A percentile compares a stretch with the other conserved stretches of the same genome.
phyloP scores from a whole-genome alignment of 2,888 invertebrate genomes.

The Diadromus collaris region DNA sequence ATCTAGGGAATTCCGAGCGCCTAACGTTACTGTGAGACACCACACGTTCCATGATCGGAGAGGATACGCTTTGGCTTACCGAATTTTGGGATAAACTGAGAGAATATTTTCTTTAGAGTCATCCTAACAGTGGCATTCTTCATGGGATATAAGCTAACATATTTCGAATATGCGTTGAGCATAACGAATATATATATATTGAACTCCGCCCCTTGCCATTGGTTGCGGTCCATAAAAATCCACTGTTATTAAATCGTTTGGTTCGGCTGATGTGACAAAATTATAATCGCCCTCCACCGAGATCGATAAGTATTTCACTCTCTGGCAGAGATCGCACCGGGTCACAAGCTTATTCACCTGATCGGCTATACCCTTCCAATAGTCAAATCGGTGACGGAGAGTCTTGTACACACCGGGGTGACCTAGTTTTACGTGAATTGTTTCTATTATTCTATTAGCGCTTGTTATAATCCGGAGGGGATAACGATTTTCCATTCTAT shows the following conservation, averaged over 20 bases:
- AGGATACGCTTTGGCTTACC: slow-evolving; percentile 22
- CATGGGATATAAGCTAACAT: slow-evolving; percentile 17
- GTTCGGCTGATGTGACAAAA: neutral
- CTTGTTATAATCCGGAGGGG: slow-evolving; percentile 15
- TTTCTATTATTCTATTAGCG: slow-evolving; percentile 42
- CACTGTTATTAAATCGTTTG: slow-evolving; percentile 29
- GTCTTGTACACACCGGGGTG: no score
- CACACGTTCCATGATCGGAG: slow-evolving; percentile 31
- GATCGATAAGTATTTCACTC: slow-evolving; percentile 6
- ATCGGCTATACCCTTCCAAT: slow-evolving; percentile 22
- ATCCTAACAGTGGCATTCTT: no score
- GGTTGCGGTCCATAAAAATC: slow-evolving; percentile 26
- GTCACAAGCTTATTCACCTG: slow-evolving; percentile 35
- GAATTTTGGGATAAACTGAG: slow-evolving; percentile 12
- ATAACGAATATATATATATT: slow-evolving; percentile 45
- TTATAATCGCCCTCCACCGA: slow-evolving; percentile 28
- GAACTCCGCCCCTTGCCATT: neutral
- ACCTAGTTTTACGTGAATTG: slow-evolving; percentile 43
- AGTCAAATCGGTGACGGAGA: slow-evolving; percentile 27
- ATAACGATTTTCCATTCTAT: slow-evolving; percentile 36
- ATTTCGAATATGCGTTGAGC: slow-evolving; percentile 35
- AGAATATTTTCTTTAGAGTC: slow-evolving; percentile 18
- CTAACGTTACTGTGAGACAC: no score
- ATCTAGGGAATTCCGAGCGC: no score
- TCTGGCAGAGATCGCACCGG: no score